Conservation (phyloP, 1,140 invertebrate genomes). For the Bicyclus anynana region DNA sequence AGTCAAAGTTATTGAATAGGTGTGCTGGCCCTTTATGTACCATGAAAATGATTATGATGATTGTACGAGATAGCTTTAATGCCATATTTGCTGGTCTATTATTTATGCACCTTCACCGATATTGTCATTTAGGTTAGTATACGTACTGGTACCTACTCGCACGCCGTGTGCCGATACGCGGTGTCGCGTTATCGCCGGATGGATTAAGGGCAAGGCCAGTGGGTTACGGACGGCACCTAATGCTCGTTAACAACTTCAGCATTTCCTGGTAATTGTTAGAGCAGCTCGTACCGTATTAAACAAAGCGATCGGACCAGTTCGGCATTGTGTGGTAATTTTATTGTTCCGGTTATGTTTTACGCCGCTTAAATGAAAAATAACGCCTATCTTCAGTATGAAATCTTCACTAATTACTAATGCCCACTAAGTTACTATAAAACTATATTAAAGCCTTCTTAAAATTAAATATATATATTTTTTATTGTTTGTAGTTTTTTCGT, state of each 20-base stretch:
- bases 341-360: slow-evolving; percentile 25
- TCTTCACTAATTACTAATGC: neutral
- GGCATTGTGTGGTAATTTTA: slow-evolving; percentile 52
- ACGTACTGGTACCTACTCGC: too few relatives aligned
- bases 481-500: too few relatives aligned
- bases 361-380: neutral
- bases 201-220: slow-evolving; percentile 60
- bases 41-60: too few relatives aligned
- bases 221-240: slow-evolving; percentile 54
- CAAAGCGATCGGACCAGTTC: slow-evolving; percentile 29
- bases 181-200: slow-evolving; percentile 7
- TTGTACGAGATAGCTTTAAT: too few relatives aligned
- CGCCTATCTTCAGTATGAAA: neutral
- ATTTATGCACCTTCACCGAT: too few relatives aligned
- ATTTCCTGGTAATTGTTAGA: slow-evolving; percentile 57
- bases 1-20: too few relatives aligned
- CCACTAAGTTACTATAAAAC: too few relatives aligned
- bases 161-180: neutral
- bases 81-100: too few relatives aligned
- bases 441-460: too few relatives aligned
- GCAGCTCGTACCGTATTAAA: slow-evolving; percentile 28
- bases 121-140: too few relatives aligned
- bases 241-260: slow-evolving; percentile 35
- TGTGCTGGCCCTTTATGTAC: too few relatives aligned
- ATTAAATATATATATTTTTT: too few relatives aligned